These are phyloP conservation scores for Girardia tigrina DNA, from an alignment of 2,888 invertebrate genomes.

Conservation along the genomic window DNA sequence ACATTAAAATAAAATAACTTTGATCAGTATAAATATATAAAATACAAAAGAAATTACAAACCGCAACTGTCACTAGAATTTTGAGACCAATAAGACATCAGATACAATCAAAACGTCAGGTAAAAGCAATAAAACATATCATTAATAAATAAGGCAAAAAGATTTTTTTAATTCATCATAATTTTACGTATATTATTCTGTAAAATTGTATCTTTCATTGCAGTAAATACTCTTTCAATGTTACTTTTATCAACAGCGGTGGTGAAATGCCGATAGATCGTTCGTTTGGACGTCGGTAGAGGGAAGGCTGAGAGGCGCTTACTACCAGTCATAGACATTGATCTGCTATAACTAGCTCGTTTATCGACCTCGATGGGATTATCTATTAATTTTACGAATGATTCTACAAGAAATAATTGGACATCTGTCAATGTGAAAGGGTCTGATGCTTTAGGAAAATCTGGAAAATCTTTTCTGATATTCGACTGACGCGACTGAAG, in stretches of 20 bases:
- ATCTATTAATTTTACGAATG: not conserved
- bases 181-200: slow-evolving; percentile 13
- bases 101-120: too few species aligned
- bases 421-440: not conserved
- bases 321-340: not conserved
- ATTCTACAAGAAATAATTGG: not conserved
- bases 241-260: slow-evolving; percentile 32
- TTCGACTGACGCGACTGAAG: not conserved
- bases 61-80: too few species aligned
- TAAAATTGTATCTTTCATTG: slow-evolving; percentile 30
- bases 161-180: slow-evolving; percentile 23
- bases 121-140: too few species aligned
- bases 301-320: not conserved
- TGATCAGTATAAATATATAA: too few species aligned
- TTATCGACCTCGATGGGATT: not conserved
- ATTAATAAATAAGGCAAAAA: too few species aligned
- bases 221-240: slow-evolving; percentile 29
- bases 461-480: slow-evolving; percentile 7
- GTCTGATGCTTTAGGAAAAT: not conserved
- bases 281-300: not conserved
- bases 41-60: too few species aligned
- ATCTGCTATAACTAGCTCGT: not conserved
- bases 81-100: too few species aligned
- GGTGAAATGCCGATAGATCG: slow-evolving; percentile 32
- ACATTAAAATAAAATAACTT: too few species aligned